Evolutionary conservation across 2,113 vertebrate species (phyloP).

Genomic region (Barbus barbus): DNA sequence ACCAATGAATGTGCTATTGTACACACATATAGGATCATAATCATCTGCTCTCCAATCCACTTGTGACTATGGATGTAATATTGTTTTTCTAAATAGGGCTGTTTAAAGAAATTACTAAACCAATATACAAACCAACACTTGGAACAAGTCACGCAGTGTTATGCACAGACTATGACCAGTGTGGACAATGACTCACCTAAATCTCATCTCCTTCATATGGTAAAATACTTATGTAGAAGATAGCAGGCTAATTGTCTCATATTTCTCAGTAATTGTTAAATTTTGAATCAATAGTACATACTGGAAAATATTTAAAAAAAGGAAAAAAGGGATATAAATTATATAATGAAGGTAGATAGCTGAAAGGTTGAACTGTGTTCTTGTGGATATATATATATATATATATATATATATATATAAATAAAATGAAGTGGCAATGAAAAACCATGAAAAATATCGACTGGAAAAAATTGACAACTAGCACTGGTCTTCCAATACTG

Average conservation of each 20-base stretch:
- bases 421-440: no score
- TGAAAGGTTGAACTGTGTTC: background rate
- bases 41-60: slow-evolving; percentile 4
- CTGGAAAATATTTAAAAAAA: background rate
- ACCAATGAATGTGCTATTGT: slow-evolving; percentile 11
- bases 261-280: background rate
- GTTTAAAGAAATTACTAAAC: background rate
- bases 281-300: background rate
- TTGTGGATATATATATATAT: no score
- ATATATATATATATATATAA: no score
- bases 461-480: background rate
- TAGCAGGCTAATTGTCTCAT: background rate
- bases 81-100: background rate
- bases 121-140: background rate
- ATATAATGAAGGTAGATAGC: background rate
- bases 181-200: background rate
- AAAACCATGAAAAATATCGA: background rate
- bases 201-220: no score
- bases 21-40: background rate
- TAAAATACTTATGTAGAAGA: background rate
- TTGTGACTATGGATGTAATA: slow-evolving; percentile 2
- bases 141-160: background rate
- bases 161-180: background rate
- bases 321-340: background rate
- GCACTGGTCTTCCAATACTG: background rate